These are phyloP conservation scores for Phymorhynchus buccinoides DNA, from an alignment of 1,140 invertebrate genomes.

Conservation along the genomic window DNA sequence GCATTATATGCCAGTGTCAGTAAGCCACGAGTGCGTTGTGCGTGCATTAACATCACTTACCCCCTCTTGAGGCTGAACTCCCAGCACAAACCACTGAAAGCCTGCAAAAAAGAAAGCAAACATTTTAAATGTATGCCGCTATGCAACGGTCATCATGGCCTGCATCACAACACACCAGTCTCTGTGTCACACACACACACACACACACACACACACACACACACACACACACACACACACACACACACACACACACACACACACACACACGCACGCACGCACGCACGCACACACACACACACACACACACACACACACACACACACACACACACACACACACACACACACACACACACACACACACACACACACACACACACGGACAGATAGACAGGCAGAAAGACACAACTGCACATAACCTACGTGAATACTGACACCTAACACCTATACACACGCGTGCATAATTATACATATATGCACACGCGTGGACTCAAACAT, in stretches of 20 bases:
- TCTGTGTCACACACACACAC: not conserved
- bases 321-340: conserved; percentile 16
- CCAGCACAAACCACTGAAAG: conserved; percentile 21
- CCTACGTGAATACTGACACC: not conserved
- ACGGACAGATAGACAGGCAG: not conserved
- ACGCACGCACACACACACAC: not conserved
- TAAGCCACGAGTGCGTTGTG: too few relatives aligned
- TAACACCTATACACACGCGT: not conserved
- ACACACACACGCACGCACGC: not conserved
- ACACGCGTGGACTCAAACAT: too few relatives aligned
- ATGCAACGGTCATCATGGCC: too few relatives aligned
- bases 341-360: conserved; percentile 6
- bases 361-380: conserved; percentile 5
- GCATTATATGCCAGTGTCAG: too few relatives aligned
- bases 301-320: not conserved
- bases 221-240: conserved; percentile 28
- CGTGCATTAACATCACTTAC: not conserved
- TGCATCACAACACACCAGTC: too few relatives aligned
- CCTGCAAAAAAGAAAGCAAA: not conserved
- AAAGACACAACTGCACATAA: not conserved
- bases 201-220: conserved; percentile 28
- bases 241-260: conserved; percentile 10
- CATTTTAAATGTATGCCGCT: too few relatives aligned
- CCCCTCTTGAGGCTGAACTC: conserved; percentile 9
- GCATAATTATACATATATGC: too few relatives aligned